A percentile compares a stretch with the other conserved stretches of the same genome.
Evolutionary conservation across 2,113 vertebrate genomes (phyloP).

Genomic region (Oreochromis spilurus): DNA sequence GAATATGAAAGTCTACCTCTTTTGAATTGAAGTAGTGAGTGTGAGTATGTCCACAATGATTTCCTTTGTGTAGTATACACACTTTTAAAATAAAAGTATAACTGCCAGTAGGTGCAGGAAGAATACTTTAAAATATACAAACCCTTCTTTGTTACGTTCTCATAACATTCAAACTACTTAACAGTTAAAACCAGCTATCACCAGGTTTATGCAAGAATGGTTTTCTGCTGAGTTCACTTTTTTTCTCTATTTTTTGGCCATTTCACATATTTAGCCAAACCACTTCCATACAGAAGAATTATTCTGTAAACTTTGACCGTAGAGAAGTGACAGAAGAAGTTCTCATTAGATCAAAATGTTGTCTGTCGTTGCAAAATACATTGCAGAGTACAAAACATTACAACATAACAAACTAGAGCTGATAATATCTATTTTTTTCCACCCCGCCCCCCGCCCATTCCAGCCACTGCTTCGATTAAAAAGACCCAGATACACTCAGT

Average conservation of each 20-base stretch:
- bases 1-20: background rate
- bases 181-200: background rate
- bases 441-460: background rate
- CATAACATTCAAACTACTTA: background rate
- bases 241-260: background rate
- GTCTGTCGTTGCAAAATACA: background rate
- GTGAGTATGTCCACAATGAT: background rate
- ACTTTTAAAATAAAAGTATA: background rate
- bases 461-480: background rate
- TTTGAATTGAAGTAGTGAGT: background rate
- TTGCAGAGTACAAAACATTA: background rate
- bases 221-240: background rate
- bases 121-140: background rate
- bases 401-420: background rate
- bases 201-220: background rate
- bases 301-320: background rate
- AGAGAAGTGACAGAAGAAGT: background rate
- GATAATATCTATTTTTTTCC: background rate
- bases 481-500: background rate
- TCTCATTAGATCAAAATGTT: background rate
- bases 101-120: background rate
- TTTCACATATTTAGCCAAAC: background rate
- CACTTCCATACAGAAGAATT: background rate
- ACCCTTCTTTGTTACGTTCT: background rate
- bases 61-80: background rate